A percentile compares a stretch with the other conserved stretches of the same genome.
These are phyloP conservation scores for Neria commutata DNA, from an alignment of 2,888 invertebrate species.

Conservation along the genomic window DNA sequence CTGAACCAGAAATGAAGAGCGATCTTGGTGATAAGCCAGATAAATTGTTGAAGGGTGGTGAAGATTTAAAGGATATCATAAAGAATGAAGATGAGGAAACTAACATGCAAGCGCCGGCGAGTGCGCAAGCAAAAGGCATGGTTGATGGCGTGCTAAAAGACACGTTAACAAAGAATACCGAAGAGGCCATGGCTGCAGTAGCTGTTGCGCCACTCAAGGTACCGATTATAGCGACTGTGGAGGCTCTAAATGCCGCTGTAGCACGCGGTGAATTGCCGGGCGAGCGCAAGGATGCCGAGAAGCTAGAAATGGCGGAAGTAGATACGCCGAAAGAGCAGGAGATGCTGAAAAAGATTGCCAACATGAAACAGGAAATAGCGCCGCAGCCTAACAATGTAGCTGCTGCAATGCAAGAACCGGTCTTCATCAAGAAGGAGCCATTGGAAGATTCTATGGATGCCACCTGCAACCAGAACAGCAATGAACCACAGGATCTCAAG, in stretches of 20 bases:
- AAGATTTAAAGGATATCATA: constrained; percentile 51
- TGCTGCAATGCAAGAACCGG: constrained; percentile 64
- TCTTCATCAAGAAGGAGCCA: constrained; percentile 65
- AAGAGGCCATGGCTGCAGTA: constrained; percentile 12
- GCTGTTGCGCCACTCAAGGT: constrained; percentile 49
- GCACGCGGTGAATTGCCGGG: constrained; percentile 37
- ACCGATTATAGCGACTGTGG: constrained; percentile 51
- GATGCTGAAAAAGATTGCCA: constrained; percentile 59
- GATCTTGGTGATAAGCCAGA: constrained; percentile 50
- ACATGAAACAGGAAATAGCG: constrained; percentile 59
- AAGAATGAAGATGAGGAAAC: constrained; percentile 60
- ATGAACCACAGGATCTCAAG: constrained; percentile 75
- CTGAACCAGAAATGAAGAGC: constrained; percentile 57
- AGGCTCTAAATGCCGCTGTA: constrained; percentile 53
- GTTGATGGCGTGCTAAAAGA: constrained; percentile 39
- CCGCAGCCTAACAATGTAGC: constrained; percentile 33
- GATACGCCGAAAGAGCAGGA: constrained; percentile 56
- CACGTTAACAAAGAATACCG: constrained; percentile 11
- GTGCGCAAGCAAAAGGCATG: constrained; percentile 31
- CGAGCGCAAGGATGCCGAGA: constrained; percentile 45
- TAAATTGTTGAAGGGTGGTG: constrained; percentile 26
- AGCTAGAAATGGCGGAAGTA: constrained; percentile 41
- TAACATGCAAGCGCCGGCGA: constrained; percentile 56
- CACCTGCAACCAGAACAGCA: constrained; percentile 62
- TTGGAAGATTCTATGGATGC: constrained; percentile 63